These are phyloP conservation scores for Sebastes kiyomatsui DNA, from an alignment of 2,797 vertebrate species.

Conservation along the genomic window DNA sequence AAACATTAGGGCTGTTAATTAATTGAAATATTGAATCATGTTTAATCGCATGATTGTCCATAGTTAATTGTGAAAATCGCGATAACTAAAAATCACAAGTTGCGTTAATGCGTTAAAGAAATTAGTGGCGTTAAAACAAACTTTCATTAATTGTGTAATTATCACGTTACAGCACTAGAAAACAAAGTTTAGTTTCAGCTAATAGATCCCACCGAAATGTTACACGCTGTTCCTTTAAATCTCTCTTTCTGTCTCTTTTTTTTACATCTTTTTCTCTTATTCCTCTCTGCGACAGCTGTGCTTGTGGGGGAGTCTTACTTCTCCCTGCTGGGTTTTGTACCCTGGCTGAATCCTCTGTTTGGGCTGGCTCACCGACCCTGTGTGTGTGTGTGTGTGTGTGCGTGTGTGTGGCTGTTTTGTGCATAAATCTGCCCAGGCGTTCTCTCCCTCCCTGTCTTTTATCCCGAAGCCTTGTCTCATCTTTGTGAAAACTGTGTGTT, in stretches of 20 bases:
- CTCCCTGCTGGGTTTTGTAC: slow-evolving; percentile 70
- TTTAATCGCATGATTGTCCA: too few species aligned
- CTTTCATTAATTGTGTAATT: too few species aligned
- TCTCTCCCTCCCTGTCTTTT: background rate
- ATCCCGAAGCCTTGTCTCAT: slow-evolving; percentile 19
- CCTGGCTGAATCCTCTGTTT: slow-evolving; percentile 65
- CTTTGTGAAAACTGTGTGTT: slow-evolving; percentile 24
- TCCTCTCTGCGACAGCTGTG: slow-evolving; percentile 61
- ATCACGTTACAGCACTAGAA: too few species aligned
- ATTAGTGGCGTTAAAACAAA: too few species aligned
- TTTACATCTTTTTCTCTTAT: background rate
- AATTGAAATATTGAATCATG: too few species aligned
- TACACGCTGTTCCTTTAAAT: background rate
- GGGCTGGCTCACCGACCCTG: slow-evolving; percentile 39
- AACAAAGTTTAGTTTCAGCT: too few species aligned
- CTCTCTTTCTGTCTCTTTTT: background rate
- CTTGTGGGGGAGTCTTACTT: slow-evolving; percentile 49
- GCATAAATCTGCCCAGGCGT: background rate
- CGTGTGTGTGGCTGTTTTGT: background rate
- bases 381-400: slow-evolving; percentile 13
- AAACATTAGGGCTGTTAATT: too few species aligned
- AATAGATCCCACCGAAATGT: too few species aligned
- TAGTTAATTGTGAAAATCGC: too few species aligned
- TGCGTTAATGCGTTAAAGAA: too few species aligned
- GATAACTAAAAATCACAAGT: too few species aligned